Conservation (phyloP, 2,113 vertebrate genomes). For the Smithornis capensis region DNA sequence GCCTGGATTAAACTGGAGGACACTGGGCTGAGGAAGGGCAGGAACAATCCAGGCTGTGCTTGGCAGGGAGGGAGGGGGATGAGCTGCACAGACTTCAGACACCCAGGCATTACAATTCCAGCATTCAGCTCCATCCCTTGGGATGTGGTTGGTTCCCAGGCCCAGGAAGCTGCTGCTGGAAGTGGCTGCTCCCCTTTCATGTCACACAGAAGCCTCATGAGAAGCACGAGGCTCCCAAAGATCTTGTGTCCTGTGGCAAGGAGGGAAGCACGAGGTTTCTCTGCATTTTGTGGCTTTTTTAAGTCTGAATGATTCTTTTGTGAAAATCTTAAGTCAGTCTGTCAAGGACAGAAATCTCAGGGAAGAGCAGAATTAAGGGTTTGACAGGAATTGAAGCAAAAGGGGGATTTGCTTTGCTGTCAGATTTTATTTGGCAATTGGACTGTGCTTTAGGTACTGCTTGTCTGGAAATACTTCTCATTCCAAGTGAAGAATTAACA, state of each 20-base stretch:
- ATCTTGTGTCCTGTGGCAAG: neutral
- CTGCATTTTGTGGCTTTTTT: neutral
- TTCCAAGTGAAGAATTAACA: neutral
- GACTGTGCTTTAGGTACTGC: neutral
- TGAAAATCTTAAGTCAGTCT: neutral
- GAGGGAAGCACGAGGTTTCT: neutral
- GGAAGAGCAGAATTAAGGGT: neutral
- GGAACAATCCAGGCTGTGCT: neutral
- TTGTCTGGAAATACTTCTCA: neutral
- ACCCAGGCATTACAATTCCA: neutral
- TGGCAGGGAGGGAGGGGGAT: neutral
- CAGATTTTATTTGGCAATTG: neutral
- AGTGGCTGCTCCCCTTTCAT: constrained; percentile 23
- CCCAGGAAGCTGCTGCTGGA: constrained; percentile 31
- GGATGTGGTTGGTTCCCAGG: neutral
- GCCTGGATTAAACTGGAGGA: neutral
- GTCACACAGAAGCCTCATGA: constrained; percentile 53
- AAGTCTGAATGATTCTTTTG: constrained; percentile 20
- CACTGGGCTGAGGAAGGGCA: neutral
- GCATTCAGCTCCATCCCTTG: accelerated
- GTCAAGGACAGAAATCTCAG: neutral
- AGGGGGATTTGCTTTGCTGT: neutral
- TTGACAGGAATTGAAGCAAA: neutral
- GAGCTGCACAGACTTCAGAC: neutral
- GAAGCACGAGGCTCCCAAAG: constrained; percentile 47